Conservation (phyloP, 1,140 invertebrate species). For the Ceratosolen solmsi region DNA sequence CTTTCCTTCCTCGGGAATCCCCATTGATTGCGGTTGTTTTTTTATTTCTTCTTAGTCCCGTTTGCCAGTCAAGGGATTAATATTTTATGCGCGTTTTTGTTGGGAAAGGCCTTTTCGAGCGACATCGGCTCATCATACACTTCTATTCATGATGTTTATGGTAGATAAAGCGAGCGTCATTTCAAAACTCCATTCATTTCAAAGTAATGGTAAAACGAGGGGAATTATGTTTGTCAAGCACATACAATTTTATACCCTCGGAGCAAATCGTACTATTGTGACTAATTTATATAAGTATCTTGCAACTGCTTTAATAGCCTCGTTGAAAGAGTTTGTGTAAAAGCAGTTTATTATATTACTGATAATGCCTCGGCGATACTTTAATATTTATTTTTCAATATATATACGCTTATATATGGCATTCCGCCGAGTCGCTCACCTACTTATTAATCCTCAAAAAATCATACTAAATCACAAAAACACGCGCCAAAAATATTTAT, state of each 20-base stretch:
- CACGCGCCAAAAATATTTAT: no score
- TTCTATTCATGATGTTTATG: neutral
- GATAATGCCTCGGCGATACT: neutral
- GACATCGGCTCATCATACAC: neutral
- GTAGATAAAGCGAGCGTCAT: neutral
- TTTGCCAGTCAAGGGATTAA: neutral
- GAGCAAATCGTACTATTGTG: neutral
- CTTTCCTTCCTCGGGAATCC: neutral
- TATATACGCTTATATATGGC: neutral
- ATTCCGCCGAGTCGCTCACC: no score
- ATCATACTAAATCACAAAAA: no score
- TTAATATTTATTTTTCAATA: neutral
- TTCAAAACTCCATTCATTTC: neutral
- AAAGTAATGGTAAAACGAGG: neutral
- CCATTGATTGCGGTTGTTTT: slow-evolving; percentile 11
- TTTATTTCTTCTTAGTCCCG: slow-evolving; percentile 9
- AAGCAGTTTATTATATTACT: neutral
- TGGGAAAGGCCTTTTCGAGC: slow-evolving; percentile 5
- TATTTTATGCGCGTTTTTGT: slow-evolving; percentile 8
- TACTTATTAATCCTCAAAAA: no score
- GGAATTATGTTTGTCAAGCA: neutral
- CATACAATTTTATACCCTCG: neutral
- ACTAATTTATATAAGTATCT: neutral
- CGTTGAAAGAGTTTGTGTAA: no score
- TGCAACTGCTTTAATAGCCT: neutral